These are phyloP conservation scores for Hypomecis punctinalis DNA, from an alignment of 2,888 invertebrate genomes.

Conservation along the genomic window DNA sequence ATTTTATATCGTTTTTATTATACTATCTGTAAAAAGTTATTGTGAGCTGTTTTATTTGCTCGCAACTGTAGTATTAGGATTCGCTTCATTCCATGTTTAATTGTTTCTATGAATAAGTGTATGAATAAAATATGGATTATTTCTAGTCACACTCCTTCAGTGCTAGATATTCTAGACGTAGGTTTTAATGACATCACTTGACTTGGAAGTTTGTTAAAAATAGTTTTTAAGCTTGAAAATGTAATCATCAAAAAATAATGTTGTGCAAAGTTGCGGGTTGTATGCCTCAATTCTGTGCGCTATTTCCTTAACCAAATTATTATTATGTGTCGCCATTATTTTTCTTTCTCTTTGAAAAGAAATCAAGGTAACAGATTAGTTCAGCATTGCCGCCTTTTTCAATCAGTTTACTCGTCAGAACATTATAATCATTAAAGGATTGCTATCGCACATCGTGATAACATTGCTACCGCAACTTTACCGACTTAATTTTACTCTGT, in stretches of 20 bases:
- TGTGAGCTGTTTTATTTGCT: slow-evolving; percentile 53
- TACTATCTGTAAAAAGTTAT: slow-evolving; percentile 32
- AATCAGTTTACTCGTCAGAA: no score
- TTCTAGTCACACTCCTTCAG: slow-evolving; percentile 79
- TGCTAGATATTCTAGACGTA: slow-evolving; percentile 57
- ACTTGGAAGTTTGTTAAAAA: slow-evolving; percentile 32
- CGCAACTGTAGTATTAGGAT: slow-evolving; percentile 48
- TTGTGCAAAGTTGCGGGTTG: not conserved
- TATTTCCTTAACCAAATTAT: no score
- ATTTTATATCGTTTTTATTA: slow-evolving; percentile 22
- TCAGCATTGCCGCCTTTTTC: no score
- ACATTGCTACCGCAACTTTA: not conserved
- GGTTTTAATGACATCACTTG: slow-evolving; percentile 23
- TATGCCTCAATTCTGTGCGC: no score
- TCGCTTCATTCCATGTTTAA: slow-evolving; percentile 55
- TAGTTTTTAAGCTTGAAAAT: not conserved
- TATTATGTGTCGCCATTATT: no score
- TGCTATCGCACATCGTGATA: not conserved
- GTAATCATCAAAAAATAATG: not conserved
- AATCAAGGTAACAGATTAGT: not conserved
- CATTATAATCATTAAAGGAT: no score
- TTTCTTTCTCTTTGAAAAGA: no score
- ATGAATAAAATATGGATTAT: slow-evolving; percentile 48
- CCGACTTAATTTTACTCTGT: not conserved
- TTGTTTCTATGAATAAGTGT: slow-evolving; percentile 41